Evolutionary conservation across 2,113 vertebrate genomes (phyloP), one percentile per base, ranked within the genome.

Genomic region (Conger conger): DNA sequence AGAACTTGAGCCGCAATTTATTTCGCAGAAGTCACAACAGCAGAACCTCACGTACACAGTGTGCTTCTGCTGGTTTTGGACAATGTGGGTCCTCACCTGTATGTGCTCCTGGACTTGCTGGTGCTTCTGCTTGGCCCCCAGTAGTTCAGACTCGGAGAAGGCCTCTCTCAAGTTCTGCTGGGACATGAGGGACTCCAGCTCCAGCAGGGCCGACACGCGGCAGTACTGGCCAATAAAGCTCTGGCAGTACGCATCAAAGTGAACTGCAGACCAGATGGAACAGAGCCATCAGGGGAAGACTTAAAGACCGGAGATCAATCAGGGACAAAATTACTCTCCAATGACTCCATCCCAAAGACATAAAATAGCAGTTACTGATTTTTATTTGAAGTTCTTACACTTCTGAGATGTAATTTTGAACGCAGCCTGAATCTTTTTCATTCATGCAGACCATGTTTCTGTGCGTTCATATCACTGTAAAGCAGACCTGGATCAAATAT

Each of bases 91-190:
- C 42, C 23, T 0, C 87, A 98, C 97, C 96, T 98, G 97, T 36
- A 97, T 93, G 87, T 96, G 95, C 38, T 97, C 96, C 89, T 97
- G 97, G 36, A 97, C 90, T 88, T 96, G 96, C 87, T 97, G 97
- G 86, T 97, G 97, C 90, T 95, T 96, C 94, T 97, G 96, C 87
- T 97, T 98, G 0, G 97, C 96, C 0, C 93, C 89, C 0, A 95
- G 90, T 3, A 98, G 94, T 90, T 98, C 97, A 0, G 93, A 84
- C 2, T 98, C 96, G 0, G 97, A 98, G 90, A 98, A 97, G 11
- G 97, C 97, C 87, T 98, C 97, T 36, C 97, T 91, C 83, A 98
- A 92, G 76, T 95, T 96, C 93, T 98, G 97, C 93, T 98, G 97
- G n/a, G 97, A 97, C 86, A 98, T 95, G 8, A 98, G 95, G 0